phyloP scores from a whole-genome alignment of 2,113 vertebrate species.

The Numenius arquata region DNA sequence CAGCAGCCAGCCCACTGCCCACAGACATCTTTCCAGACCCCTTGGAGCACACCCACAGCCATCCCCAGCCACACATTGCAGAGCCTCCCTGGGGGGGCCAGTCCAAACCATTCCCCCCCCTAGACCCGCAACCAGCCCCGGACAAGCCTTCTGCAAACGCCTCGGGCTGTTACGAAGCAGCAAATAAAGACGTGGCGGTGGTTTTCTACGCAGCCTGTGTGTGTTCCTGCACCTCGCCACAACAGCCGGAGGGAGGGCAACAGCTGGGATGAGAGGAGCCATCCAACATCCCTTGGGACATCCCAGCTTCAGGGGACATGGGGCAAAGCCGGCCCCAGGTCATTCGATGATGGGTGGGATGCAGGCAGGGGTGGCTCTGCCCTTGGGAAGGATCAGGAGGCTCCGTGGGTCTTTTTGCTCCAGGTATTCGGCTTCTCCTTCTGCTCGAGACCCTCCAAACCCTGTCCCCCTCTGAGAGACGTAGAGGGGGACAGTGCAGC shows the following conservation, averaged over 20 bases:
- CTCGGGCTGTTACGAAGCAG: neutral
- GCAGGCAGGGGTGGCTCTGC: neutral
- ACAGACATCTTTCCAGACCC: neutral
- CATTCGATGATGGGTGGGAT: neutral
- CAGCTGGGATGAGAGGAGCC: neutral
- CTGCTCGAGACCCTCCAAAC: neutral
- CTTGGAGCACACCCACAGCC: neutral
- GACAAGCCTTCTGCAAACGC: neutral
- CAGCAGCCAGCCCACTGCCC: neutral
- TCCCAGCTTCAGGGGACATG: neutral
- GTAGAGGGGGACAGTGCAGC: accelerated
- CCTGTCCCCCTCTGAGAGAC: neutral
- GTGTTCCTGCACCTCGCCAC: accelerated
- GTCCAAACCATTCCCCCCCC: neutral
- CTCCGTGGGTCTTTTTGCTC: neutral
- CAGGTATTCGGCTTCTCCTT: neutral
- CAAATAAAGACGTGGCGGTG: constrained; percentile 32
- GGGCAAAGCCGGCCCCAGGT: neutral
- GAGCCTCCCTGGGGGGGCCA: neutral
- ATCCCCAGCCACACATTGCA: neutral
- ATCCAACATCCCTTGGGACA: neutral
- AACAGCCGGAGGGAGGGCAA: accelerated
- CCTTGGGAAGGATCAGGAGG: neutral
- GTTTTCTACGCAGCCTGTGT: neutral
- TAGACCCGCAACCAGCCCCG: neutral